Evolutionary conservation across 92 coral and sea anemone genomes (phyloP).

Genomic region (Pocillopora grandis): DNA sequence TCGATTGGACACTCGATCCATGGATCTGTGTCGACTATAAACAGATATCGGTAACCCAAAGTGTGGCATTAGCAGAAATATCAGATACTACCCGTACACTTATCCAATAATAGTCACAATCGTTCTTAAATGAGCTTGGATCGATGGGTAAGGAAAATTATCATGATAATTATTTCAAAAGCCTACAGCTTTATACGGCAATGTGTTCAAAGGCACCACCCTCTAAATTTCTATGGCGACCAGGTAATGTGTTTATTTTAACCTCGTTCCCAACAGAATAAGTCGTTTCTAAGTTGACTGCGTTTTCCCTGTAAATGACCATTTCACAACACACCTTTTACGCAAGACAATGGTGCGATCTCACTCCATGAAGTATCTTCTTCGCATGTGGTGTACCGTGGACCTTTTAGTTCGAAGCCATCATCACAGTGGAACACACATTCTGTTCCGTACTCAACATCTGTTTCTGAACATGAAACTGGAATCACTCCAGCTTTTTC

Average conservation of each 20-base stretch:
- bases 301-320: too few relatives aligned
- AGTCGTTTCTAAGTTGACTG: too few relatives aligned
- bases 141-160: too few relatives aligned
- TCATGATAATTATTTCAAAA: too few relatives aligned
- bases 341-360: slow-evolving; percentile 75
- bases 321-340: slow-evolving; percentile 27
- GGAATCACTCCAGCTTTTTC: slow-evolving; percentile 84
- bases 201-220: too few relatives aligned
- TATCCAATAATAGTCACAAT: too few relatives aligned
- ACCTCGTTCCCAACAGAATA: too few relatives aligned
- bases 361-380: slow-evolving; percentile 87
- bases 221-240: too few relatives aligned
- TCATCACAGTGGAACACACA: slow-evolving; percentile 83
- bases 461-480: slow-evolving; percentile 68
- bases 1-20: slow-evolving; percentile 92
- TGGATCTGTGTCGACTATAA: slow-evolving; percentile 79
- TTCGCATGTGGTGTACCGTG: slow-evolving; percentile 89
- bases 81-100: too few relatives aligned
- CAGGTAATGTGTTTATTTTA: too few relatives aligned
- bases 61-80: neutral
- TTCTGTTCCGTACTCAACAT: slow-evolving; percentile 89
- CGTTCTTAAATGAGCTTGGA: too few relatives aligned
- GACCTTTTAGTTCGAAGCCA: slow-evolving; percentile 91
- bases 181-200: too few relatives aligned
- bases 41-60: neutral